These are phyloP conservation scores for Triplophysa dalaica DNA, from an alignment of 2,113 vertebrate species.

Conservation along the genomic window DNA sequence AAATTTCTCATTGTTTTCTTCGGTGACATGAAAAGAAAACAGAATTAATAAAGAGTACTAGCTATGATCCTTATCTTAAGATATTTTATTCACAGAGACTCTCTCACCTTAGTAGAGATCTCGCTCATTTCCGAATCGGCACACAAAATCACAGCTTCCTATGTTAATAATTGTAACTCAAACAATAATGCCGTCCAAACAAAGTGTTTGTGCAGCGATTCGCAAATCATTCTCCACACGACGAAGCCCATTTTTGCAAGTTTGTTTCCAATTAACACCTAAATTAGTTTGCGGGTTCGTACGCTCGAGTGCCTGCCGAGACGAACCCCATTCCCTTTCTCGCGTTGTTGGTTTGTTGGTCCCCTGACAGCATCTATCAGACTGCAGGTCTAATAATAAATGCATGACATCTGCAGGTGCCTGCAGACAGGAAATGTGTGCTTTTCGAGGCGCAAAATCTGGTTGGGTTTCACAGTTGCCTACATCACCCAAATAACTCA, in stretches of 20 bases:
- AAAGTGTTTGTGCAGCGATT: not conserved
- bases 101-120: too few species aligned
- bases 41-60: too few species aligned
- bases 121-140: not conserved
- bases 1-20: not conserved
- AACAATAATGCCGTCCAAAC: not conserved
- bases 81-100: too few species aligned
- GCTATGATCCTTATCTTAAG: too few species aligned
- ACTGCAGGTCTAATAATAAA: slow-evolving; percentile 41
- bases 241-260: not conserved
- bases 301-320: not conserved
- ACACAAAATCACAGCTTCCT: not conserved
- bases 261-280: slow-evolving; percentile 2
- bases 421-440: slow-evolving; percentile 36
- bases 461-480: slow-evolving; percentile 38
- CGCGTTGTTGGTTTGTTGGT: slow-evolving; percentile 26
- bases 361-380: slow-evolving; percentile 6
- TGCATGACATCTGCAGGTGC: slow-evolving; percentile 37
- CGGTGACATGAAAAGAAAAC: too few species aligned
- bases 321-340: slow-evolving; percentile 3
- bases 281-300: slow-evolving; percentile 1
- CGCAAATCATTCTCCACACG: not conserved
- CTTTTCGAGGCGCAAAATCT: slow-evolving; percentile 38
- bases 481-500: slow-evolving; percentile 31
- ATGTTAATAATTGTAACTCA: not conserved